Evolutionary conservation across 2,113 vertebrate genomes (phyloP).

Genomic region (Gobius niger): DNA sequence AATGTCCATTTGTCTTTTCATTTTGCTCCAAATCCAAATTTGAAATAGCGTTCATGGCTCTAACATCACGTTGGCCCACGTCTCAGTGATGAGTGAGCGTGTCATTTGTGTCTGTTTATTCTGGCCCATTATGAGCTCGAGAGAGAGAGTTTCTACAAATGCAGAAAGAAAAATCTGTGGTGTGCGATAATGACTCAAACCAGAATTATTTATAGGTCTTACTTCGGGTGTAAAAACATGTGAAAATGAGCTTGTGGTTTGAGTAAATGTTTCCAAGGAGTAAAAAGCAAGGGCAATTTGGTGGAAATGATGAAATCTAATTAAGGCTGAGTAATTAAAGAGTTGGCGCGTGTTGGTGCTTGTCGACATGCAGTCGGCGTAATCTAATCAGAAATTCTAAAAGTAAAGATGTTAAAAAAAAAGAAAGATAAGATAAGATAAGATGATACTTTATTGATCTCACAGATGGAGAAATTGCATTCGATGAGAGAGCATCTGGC

Average conservation of each 20-base stretch:
- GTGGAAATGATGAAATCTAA: not conserved
- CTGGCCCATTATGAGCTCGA: constrained; percentile 40
- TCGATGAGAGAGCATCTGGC: no score
- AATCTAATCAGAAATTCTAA: not conserved
- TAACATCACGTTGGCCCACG: constrained; percentile 32
- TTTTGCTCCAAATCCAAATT: constrained; percentile 19
- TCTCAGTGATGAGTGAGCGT: constrained; percentile 45
- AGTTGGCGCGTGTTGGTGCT: not conserved
- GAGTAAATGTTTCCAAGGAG: not conserved
- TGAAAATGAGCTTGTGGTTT: constrained; percentile 8
- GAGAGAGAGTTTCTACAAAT: constrained; percentile 35
- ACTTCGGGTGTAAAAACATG: not conserved
- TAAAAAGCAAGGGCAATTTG: not conserved
- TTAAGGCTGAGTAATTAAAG: not conserved
- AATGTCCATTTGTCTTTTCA: constrained; percentile 16
- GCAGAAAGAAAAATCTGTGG: constrained; percentile 19
- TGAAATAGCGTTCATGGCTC: constrained; percentile 16
- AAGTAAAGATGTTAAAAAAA: not conserved
- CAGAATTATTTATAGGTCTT: constrained; percentile 10
- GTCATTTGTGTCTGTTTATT: constrained; percentile 55
- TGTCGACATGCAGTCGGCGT: not conserved
- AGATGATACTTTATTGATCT: no score
- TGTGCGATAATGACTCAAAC: constrained; percentile 32
- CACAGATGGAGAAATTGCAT: no score
- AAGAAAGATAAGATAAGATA: no score